A percentile compares a stretch with the other conserved stretches of the same genome.
Evolutionary conservation across 2,797 vertebrate genomes (phyloP).

Genomic region (Xiphorhynchus erythropygius): DNA sequence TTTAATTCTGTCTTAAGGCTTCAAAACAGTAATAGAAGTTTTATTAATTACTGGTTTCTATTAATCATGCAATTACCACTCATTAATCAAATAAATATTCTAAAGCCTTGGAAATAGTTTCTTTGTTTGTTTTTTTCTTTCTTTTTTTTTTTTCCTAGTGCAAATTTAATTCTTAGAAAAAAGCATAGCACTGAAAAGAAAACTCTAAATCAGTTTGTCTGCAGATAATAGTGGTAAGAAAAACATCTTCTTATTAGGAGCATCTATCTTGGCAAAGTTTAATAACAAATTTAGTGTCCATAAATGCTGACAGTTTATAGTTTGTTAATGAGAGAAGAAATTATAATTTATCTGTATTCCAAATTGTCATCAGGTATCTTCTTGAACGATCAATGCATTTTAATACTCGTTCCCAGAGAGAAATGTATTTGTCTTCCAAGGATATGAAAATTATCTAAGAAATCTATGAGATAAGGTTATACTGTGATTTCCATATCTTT

Average conservation of each 20-base stretch:
- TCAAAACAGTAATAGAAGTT: background rate
- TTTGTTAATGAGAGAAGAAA: conserved; percentile 41
- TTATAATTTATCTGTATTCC: conserved; percentile 43
- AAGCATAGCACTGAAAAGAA: background rate
- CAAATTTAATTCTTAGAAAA: background rate
- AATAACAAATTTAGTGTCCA: background rate
- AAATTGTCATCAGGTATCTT: conserved; percentile 20
- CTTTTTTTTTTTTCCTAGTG: background rate
- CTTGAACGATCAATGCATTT: conserved; percentile 26
- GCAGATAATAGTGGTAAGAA: background rate
- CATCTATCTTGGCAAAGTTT: background rate
- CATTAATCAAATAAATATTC: background rate
- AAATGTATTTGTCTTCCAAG: conserved; percentile 21
- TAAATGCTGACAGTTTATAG: background rate
- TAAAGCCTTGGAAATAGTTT: background rate
- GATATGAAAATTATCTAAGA: conserved; percentile 24
- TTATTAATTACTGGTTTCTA: background rate
- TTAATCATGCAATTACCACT: background rate
- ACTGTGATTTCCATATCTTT: background rate
- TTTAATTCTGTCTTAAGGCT: background rate
- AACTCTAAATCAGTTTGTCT: background rate
- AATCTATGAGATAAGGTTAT: background rate
- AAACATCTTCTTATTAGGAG: background rate
- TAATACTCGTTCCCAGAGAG: background rate
- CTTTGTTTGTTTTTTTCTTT: fast-evolving